phyloP scores from a whole-genome alignment of 2,113 vertebrate genomes.

The Corydoras maculifer region DNA sequence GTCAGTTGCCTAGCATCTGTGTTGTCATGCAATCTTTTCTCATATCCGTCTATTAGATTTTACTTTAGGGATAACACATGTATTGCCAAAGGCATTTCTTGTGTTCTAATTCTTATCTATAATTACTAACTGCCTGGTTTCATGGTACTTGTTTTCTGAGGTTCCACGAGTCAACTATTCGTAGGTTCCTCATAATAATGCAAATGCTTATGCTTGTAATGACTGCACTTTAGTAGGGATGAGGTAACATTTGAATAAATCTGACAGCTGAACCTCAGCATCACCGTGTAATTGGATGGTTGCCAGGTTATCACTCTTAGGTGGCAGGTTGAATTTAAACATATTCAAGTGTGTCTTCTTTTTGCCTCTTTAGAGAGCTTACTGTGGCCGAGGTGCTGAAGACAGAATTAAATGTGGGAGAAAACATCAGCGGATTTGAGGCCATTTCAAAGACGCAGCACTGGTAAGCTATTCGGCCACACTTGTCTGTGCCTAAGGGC shows the following conservation, averaged over 20 bases:
- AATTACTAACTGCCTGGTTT: background rate
- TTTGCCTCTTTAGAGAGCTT: conserved; percentile 36
- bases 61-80: background rate
- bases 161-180: background rate
- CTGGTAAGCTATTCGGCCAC: conserved; percentile 39
- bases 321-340: background rate
- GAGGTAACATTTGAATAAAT: background rate
- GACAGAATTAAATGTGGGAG: conserved; percentile 52
- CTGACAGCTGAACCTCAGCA: background rate
- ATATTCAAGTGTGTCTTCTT: conserved; percentile 2
- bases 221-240: background rate
- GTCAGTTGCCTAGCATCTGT: no score
- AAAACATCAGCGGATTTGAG: conserved; percentile 31
- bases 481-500: background rate
- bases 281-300: background rate
- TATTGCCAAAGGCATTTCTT: background rate
- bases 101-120: background rate
- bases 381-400: conserved; percentile 36
- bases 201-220: background rate
- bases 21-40: background rate
- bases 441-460: conserved; percentile 39
- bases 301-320: background rate
- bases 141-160: background rate
- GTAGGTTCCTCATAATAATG: background rate
- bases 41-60: background rate